Base-by-base conservation (phyloP, 2,797 vertebrate species). In the Aeoliscus strigatus region DNA sequence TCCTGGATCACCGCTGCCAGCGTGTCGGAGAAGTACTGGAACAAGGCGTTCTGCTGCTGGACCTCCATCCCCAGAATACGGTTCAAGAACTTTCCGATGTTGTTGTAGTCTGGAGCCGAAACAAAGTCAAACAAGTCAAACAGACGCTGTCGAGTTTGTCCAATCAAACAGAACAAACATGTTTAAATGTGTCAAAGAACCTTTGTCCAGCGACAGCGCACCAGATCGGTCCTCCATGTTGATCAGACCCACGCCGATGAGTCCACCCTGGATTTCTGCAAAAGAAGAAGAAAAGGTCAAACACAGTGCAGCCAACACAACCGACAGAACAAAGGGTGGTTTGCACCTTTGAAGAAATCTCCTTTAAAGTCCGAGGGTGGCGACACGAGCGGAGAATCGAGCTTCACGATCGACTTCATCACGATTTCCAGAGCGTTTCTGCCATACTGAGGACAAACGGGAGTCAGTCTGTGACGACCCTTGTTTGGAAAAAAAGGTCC, bases 61-160 rank as follows among this genome's bases (percentile, higher is more conserved):
- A 99, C 96, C 66, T 93, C 94, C 96, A 99, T 98, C 8, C 96
- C 96, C 64, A 99, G 77, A 66, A 99, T 98, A 39, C 96, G 88
- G 68, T 99, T 99, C 51, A 99, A 86, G 66, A 98, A 98, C 66
- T 98, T 98, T 33, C 96, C 96, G 13, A 99, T 99, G 59, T 98
- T 98, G 87, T 99, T 99, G 78, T 98, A 98, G 82, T 99, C 96
- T 99, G 79, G 50, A 23, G 25, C 52, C 7, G 11, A 3, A 9
- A 56, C 51, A 4, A 8, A 27, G n/a, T 5, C 18, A 21, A 21
- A 21, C 18, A 3, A 21, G 3, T 21, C 18, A 21, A 21, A 21
- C 18, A 6, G 18, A 3, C 18, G 6, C 6, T 21, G 6, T 21
- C n/a, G n/a, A n/a, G n/a, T n/a, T n/a, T n/a, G n/a, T n/a, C n/a